Percentiles rank a stretch among this genome's conserved stretches.
Evolutionary conservation across 2,113 vertebrate genomes (phyloP).

Genomic region (Dicrurus megarhynchus): DNA sequence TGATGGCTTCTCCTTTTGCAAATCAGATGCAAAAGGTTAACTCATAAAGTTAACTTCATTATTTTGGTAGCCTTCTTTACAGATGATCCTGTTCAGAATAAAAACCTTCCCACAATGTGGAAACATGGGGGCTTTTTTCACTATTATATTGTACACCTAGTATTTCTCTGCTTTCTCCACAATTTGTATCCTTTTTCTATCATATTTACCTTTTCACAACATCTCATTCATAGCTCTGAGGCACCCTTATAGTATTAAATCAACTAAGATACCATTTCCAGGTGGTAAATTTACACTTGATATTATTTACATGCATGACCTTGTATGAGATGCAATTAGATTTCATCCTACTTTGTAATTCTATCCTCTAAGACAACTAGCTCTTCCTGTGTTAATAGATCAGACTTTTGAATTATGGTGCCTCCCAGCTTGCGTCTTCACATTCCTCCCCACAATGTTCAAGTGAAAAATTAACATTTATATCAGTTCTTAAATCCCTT

Average conservation of each 20-base stretch:
- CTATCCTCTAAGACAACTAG: background rate
- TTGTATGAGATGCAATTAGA: background rate
- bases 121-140: background rate
- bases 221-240: background rate
- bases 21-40: background rate
- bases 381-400: background rate
- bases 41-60: background rate
- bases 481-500: background rate
- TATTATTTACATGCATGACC: background rate
- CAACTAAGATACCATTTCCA: background rate
- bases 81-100: background rate
- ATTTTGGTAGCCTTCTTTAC: background rate
- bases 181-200: background rate
- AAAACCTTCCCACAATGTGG: background rate
- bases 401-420: background rate
- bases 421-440: background rate
- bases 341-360: background rate
- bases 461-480: background rate
- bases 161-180: background rate
- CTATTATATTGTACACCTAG: background rate
- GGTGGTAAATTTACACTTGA: background rate
- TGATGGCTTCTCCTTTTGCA: background rate
- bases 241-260: background rate
- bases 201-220: background rate
- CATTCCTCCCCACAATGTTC: background rate